phyloP scores from a whole-genome alignment of 2,888 invertebrate species.

The Anthrax anthrax region DNA sequence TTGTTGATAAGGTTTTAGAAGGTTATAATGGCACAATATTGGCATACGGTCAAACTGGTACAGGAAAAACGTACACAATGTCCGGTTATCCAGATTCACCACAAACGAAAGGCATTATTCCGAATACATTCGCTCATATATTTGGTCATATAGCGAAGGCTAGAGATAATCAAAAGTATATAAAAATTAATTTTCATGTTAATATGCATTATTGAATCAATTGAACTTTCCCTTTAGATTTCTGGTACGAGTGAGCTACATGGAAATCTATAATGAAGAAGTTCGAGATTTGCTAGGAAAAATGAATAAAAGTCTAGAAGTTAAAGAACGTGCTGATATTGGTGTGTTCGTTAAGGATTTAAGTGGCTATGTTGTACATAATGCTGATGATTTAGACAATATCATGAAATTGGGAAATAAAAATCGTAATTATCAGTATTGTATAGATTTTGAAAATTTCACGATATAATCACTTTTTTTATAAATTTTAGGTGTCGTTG shows the following conservation, averaged over 20 bases:
- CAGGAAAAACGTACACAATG: slow-evolving; percentile 99
- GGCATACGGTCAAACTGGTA: slow-evolving; percentile 87
- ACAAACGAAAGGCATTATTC: slow-evolving; percentile 89
- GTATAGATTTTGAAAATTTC: slow-evolving; percentile 15
- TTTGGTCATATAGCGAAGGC: slow-evolving; percentile 96
- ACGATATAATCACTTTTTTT: neutral
- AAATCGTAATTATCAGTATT: slow-evolving; percentile 47
- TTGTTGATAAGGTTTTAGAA: slow-evolving; percentile 89
- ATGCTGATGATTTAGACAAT: slow-evolving; percentile 85
- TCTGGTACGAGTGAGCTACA: slow-evolving; percentile 89
- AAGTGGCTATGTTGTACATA: slow-evolving; percentile 94
- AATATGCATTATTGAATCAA: too few species aligned
- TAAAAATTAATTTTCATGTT: too few species aligned
- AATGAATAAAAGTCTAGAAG: slow-evolving; percentile 73
- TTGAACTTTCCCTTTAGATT: too few species aligned
- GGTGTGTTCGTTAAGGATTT: slow-evolving; percentile 98
- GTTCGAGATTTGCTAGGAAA: slow-evolving; percentile 87
- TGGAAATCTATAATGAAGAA: slow-evolving; percentile 99
- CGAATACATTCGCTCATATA: slow-evolving; percentile 97
- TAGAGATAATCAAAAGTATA: slow-evolving; percentile 74
- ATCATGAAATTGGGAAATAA: slow-evolving; percentile 95
- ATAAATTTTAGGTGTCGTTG: slow-evolving; percentile 45
- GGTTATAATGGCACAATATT: slow-evolving; percentile 94
- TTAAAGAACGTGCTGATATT: slow-evolving; percentile 89
- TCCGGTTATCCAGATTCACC: slow-evolving; percentile 78